These are phyloP conservation scores for Capricornis sumatraensis DNA, from an alignment of 2,113 vertebrate species.

Conservation along the genomic window DNA sequence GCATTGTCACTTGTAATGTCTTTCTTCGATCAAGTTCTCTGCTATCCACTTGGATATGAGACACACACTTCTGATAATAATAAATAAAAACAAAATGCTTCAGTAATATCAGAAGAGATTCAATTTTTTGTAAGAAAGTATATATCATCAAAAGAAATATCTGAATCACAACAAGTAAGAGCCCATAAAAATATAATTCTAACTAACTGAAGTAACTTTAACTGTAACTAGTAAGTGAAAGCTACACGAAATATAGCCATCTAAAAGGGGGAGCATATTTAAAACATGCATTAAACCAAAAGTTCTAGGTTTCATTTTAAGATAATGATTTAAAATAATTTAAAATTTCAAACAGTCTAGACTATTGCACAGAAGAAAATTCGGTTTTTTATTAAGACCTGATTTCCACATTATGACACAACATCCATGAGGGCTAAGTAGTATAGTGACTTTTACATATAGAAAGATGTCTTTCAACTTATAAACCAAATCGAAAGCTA, in stretches of 20 bases:
- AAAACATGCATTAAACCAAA: background rate
- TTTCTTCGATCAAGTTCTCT: constrained; percentile 94
- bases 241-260: background rate
- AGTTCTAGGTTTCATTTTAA: constrained; percentile 23
- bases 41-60: constrained; percentile 89
- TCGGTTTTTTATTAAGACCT: background rate
- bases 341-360: background rate
- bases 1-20: constrained; percentile 87
- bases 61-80: constrained; percentile 86
- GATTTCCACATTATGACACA: background rate
- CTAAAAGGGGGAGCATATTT: background rate
- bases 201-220: constrained; percentile 6
- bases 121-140: background rate
- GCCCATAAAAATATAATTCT: constrained; percentile 1
- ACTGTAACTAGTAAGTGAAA: constrained; percentile 9
- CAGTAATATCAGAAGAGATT: constrained; percentile 2
- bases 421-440: background rate
- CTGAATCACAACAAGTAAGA: background rate
- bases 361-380: background rate
- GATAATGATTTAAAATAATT: constrained; percentile 1
- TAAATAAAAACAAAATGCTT: constrained; percentile 33
- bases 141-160: background rate
- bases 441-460: background rate
- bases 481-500: constrained; percentile 10
- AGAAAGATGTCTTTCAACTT: constrained; percentile 10